These are phyloP conservation scores for Gallinago media DNA, from an alignment of 2,113 vertebrate genomes.

Conservation along the genomic window DNA sequence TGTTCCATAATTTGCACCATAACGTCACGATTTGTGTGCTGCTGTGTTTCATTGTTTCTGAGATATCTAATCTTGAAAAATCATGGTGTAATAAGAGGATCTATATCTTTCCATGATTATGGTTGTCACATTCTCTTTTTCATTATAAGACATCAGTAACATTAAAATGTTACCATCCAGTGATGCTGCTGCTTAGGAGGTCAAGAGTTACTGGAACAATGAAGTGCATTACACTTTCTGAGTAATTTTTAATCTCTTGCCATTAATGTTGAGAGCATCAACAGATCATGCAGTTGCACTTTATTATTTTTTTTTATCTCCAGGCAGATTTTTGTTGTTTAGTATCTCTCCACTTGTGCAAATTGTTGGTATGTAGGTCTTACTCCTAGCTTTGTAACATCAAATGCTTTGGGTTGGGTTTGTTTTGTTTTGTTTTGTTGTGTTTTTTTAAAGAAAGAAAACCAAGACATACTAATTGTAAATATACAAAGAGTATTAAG, in stretches of 20 bases:
- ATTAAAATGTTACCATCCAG: background rate
- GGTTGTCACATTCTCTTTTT: background rate
- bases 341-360: background rate
- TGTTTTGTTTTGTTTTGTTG: background rate
- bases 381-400: background rate
- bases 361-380: background rate
- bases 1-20: background rate
- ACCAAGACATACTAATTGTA: background rate
- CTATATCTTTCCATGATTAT: background rate
- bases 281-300: background rate
- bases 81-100: background rate
- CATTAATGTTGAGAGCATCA: background rate
- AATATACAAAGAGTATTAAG: background rate
- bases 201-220: background rate
- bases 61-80: background rate
- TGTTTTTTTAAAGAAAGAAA: background rate
- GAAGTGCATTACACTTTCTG: background rate
- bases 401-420: rapidly evolving
- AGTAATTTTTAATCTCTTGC: background rate
- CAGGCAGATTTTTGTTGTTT: background rate
- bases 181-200: background rate
- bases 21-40: background rate
- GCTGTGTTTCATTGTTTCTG: background rate
- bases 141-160: background rate
- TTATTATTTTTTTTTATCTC: background rate